phyloP scores from a whole-genome alignment of 2,888 invertebrate species.

The Lasioglossum marginatum region DNA sequence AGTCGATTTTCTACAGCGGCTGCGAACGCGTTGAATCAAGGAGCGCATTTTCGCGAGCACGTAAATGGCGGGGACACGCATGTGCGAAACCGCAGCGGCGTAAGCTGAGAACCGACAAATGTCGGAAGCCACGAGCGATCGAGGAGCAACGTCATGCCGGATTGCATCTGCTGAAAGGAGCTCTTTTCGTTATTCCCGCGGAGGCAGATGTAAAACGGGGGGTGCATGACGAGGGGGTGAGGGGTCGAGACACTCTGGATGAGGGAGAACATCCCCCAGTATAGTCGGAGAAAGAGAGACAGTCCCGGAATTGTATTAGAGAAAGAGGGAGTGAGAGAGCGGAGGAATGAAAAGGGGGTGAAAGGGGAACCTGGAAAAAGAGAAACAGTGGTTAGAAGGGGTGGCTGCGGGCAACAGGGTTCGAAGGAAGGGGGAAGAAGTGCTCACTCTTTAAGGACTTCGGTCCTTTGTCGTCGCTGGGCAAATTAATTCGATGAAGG shows the following conservation, averaged over 20 bases:
- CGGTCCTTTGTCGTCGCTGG: constrained; percentile 64
- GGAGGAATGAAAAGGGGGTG: constrained; percentile 28
- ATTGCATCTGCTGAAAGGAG: constrained; percentile 82
- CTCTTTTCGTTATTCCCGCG: constrained; percentile 77
- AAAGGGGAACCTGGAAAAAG: constrained; percentile 47
- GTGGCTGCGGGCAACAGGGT: constrained; percentile 7
- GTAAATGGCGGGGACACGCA: not conserved
- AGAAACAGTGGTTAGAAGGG: constrained; percentile 57
- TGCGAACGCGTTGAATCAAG: not conserved
- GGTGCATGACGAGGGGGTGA: not conserved
- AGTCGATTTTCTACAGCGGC: not conserved
- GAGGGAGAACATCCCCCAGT: constrained; percentile 41
- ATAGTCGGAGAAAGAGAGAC: constrained; percentile 33
- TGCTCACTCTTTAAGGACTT: constrained; percentile 66
- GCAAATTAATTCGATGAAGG: constrained; percentile 75
- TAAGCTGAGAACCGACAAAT: constrained; percentile 82
- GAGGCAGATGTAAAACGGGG: constrained; percentile 42
- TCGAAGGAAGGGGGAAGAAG: constrained; percentile 36
- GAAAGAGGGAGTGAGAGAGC: not conserved
- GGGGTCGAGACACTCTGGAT: not conserved
- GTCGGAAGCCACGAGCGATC: constrained; percentile 77
- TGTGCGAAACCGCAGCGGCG: constrained; percentile 69
- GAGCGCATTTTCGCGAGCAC: not conserved
- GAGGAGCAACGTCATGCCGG: constrained; percentile 79
- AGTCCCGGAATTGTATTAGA: not conserved